Conservation (phyloP, 2,888 invertebrate species). For the Caenorhabditis plicata region DNA sequence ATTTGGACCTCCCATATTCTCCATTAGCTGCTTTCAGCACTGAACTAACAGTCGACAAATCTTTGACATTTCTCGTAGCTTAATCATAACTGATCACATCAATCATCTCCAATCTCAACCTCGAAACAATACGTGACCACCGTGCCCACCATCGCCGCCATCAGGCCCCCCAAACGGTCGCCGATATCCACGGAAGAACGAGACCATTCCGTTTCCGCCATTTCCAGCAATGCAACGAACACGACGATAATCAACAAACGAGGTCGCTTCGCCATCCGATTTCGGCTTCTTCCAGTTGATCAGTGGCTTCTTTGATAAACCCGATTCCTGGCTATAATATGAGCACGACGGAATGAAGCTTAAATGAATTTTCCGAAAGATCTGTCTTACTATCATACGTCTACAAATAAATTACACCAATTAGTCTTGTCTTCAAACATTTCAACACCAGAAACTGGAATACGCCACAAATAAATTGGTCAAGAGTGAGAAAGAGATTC, state of each 20-base stretch:
- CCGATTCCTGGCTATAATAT: too few relatives aligned
- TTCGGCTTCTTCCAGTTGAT: slow-evolving; percentile 35
- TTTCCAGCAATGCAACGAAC: slow-evolving; percentile 76
- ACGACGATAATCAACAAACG: slow-evolving; percentile 56
- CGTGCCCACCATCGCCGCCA: slow-evolving; percentile 90
- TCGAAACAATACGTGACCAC: slow-evolving; percentile 58
- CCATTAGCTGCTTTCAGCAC: slow-evolving; percentile 49
- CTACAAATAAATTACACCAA: too few relatives aligned
- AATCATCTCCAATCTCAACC: slow-evolving; percentile 31
- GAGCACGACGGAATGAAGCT: too few relatives aligned
- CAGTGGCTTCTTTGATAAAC: slow-evolving; percentile 41
- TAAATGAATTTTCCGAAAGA: too few relatives aligned
- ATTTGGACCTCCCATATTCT: slow-evolving; percentile 48
- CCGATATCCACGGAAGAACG: slow-evolving; percentile 79
- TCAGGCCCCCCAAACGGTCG: slow-evolving; percentile 91
- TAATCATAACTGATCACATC: slow-evolving; percentile 6
- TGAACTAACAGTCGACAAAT: slow-evolving; percentile 51
- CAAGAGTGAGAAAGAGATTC: too few relatives aligned
- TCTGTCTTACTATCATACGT: too few relatives aligned
- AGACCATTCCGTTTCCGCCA: slow-evolving; percentile 89
- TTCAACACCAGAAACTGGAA: too few relatives aligned
- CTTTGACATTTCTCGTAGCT: slow-evolving; percentile 47
- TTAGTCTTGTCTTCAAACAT: too few relatives aligned
- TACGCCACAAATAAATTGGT: too few relatives aligned
- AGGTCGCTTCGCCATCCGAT: slow-evolving; percentile 43